Evolutionary conservation across 2,888 invertebrate species (phyloP), one percentile per base, ranked within the genome.

Genomic region (Sphecodes monilicornis): DNA sequence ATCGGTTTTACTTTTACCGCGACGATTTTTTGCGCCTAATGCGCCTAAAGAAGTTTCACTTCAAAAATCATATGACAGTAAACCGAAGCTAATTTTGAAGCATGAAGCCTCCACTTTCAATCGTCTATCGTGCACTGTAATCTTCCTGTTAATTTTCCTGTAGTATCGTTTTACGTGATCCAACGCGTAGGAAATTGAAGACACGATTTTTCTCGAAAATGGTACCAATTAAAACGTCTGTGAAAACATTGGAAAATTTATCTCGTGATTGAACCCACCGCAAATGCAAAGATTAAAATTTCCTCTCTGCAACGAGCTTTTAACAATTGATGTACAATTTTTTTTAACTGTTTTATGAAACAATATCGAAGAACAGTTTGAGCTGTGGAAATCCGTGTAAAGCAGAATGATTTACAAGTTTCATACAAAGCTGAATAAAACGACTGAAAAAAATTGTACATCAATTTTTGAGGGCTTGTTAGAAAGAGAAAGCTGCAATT

Each of bases 301-400:
- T 50, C 22, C 22, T 50, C 22, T 50, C 8, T 50, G 3, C 22
- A 22, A 22, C 22, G 6, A 50, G 22, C 22, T 22, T 2, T 22
- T 50, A 22, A 22, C 8, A 50, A 22, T 50, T 8, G 8, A 50
- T 50, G 50, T 50, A 50, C 22, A 1, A 50, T 10, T 50, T 22
- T 50, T 50, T 50, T 50, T 10, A 22, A 3, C 22, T 22, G 22
- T 22, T 50, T 50, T 22, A 8, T 10, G 50, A 1, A 22, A 22
- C 10, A 46, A 6, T 18, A 46, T 18, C 18, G 46, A 46, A 6
- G 46, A 46, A 6, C 46, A 46, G 6, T 6, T 46, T 46, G 18
- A 18, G 0, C 22, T 8, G 22, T 50, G 22, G 0, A 0, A 22
- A 22, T 0, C 22, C 22, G 22, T 50, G 22, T 2, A 0, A 22